These are phyloP conservation scores for Microplitis deprimator DNA, from an alignment of 2,888 invertebrate species.

Conservation along the genomic window DNA sequence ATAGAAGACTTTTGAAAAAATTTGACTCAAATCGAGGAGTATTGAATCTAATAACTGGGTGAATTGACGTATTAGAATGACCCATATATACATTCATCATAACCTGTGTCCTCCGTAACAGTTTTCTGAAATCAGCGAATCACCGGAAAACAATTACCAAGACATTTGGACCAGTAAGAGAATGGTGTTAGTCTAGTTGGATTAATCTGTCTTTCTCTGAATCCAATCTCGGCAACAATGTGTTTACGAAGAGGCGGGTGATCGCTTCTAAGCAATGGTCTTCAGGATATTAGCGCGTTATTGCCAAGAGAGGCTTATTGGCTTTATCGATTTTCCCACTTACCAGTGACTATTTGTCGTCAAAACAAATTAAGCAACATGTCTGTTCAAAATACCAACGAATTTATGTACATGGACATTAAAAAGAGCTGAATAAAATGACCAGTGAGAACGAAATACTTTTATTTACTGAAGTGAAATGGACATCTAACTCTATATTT, in stretches of 20 bases:
- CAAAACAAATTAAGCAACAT: conserved; percentile 57
- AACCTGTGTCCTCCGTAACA: not conserved
- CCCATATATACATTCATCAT: not conserved
- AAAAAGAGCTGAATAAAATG: no score
- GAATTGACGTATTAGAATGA: no score
- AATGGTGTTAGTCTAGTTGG: conserved; percentile 20
- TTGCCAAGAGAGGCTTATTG: conserved; percentile 63
- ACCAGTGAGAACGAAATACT: no score
- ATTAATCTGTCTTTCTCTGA: conserved; percentile 28
- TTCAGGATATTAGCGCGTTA: conserved; percentile 68
- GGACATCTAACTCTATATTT: no score
- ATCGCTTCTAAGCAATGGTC: conserved; percentile 60
- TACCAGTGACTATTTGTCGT: conserved; percentile 51
- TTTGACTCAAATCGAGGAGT: no score
- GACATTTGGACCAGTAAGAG: conserved; percentile 50
- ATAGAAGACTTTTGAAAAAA: no score
- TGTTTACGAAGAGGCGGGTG: conserved; percentile 49
- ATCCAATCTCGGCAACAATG: conserved; percentile 18
- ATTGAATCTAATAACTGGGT: no score
- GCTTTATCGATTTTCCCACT: conserved; percentile 63
- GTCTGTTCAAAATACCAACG: conserved; percentile 22
- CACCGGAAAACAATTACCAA: conserved; percentile 53
- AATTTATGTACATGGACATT: no score
- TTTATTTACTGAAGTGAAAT: no score
- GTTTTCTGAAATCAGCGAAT: conserved; percentile 47